phyloP scores from a whole-genome alignment of 2,888 invertebrate species.

The Ypsolopha scabrella region DNA sequence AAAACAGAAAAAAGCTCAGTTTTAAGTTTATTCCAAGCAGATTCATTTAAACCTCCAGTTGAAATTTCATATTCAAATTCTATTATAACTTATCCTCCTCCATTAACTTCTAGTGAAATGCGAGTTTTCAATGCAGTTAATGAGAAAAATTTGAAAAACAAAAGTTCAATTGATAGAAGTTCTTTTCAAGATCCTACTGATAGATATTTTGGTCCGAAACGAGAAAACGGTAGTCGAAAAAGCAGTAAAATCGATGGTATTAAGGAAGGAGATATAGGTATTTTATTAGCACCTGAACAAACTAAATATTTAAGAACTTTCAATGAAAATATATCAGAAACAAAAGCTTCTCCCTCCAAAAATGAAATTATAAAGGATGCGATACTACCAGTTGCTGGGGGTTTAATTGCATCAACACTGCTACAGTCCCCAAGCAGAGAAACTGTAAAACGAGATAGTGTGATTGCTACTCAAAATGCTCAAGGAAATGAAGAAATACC shows the following conservation, averaged over 20 bases:
- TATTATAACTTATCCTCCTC: slow-evolving; percentile 36
- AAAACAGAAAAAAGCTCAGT: background rate
- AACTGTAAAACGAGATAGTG: too few relatives aligned
- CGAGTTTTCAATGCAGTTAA: slow-evolving; percentile 4
- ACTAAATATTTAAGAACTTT: too few relatives aligned
- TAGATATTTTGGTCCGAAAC: background rate
- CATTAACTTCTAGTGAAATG: slow-evolving; percentile 16
- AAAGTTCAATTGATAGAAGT: slow-evolving; percentile 7
- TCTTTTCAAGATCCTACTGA: slow-evolving; percentile 1
- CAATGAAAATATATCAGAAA: too few relatives aligned
- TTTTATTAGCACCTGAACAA: background rate
- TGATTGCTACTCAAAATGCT: too few relatives aligned
- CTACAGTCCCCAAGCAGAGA: too few relatives aligned
- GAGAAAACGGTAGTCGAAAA: background rate
- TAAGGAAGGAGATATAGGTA: too few relatives aligned
- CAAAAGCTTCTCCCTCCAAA: too few relatives aligned
- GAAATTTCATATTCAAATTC: background rate
- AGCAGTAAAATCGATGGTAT: background rate
- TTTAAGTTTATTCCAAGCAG: background rate
- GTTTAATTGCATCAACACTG: too few relatives aligned
- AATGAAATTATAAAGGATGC: too few relatives aligned
- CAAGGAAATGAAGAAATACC: too few relatives aligned
- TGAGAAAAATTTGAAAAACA: slow-evolving; percentile 14
- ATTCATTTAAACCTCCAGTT: background rate
- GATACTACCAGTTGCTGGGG: too few relatives aligned